These are phyloP conservation scores for Pollenia labialis DNA, from an alignment of 2,888 invertebrate genomes.

Conservation along the genomic window DNA sequence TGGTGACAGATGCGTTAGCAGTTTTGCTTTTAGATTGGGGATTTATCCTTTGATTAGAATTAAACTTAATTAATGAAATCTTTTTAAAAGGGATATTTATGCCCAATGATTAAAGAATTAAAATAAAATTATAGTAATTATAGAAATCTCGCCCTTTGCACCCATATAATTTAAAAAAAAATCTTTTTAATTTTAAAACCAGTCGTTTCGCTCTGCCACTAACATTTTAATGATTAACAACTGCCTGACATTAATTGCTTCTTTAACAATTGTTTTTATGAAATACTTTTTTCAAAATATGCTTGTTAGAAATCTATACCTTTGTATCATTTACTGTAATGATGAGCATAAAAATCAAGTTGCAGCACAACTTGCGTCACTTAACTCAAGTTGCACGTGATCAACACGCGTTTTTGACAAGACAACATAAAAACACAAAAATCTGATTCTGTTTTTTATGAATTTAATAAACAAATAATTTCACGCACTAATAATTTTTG, in stretches of 20 bases:
- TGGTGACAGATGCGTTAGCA: slow-evolving; percentile 55
- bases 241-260: slow-evolving; percentile 28
- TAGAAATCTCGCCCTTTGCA: no score
- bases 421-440: slow-evolving; percentile 33
- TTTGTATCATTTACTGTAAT: no score
- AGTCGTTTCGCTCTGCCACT: background rate
- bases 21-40: background rate
- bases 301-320: background rate
- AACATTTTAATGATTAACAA: background rate
- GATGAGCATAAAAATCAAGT: slow-evolving; percentile 5
- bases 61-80: background rate
- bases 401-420: slow-evolving; percentile 60
- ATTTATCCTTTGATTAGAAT: slow-evolving; percentile 7
- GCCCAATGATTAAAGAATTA: no score
- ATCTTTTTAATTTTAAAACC: background rate
- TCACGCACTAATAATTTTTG: slow-evolving; percentile 53
- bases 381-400: slow-evolving; percentile 56
- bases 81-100: no score
- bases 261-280: background rate
- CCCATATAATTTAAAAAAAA: no score
- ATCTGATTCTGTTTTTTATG: slow-evolving; percentile 7
- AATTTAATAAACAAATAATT: slow-evolving; percentile 44
- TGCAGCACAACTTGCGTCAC: background rate
- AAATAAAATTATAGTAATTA: no score
- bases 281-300: background rate